Conservation (phyloP, 2,113 vertebrate species). For the Himantopus leucocephalus region DNA sequence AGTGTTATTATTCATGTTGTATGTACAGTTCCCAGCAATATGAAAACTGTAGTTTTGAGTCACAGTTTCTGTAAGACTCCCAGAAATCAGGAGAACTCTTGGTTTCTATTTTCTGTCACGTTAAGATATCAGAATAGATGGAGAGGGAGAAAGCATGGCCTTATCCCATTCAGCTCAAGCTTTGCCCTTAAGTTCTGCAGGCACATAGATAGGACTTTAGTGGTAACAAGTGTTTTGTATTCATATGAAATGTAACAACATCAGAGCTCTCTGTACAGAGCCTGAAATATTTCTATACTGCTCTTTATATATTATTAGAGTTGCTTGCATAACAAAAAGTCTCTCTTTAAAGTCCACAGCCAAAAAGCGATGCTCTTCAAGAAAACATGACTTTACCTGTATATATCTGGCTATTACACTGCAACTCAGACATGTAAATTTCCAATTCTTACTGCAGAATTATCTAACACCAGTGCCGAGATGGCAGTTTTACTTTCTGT, state of each 20-base stretch:
- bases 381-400: neutral
- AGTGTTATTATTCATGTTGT: neutral
- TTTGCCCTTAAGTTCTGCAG: neutral
- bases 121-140: neutral
- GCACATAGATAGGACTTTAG: fast-evolving
- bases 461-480: neutral
- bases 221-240: neutral
- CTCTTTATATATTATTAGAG: neutral
- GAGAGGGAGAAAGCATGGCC: neutral
- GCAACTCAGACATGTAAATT: neutral
- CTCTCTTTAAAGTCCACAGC: too few species aligned
- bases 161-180: neutral
- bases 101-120: neutral
- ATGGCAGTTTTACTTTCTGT: neutral
- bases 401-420: neutral
- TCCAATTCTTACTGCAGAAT: neutral
- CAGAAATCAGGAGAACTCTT: neutral
- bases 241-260: neutral
- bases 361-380: neutral
- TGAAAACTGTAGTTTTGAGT: neutral
- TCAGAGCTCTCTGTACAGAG: neutral
- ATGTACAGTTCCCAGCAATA: neutral
- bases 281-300: neutral
- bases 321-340: neutral
- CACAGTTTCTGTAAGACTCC: neutral